A percentile compares a stretch with the other conserved stretches of the same genome.
These are phyloP conservation scores for Hypocryptadius cinnamomeus DNA, from an alignment of 2,113 vertebrate species.

Conservation along the genomic window DNA sequence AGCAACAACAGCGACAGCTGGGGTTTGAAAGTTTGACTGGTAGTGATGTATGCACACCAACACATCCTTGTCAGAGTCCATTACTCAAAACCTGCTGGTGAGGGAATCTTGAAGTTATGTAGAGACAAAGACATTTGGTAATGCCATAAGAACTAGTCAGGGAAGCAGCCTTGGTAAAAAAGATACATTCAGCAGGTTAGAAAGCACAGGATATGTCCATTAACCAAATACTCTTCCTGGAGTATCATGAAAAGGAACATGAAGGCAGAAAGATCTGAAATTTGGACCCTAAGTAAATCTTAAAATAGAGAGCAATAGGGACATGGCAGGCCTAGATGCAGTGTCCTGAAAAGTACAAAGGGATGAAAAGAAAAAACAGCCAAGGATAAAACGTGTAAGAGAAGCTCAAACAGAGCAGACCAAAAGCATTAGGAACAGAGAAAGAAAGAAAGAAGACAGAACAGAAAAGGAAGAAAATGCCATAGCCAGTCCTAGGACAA, in stretches of 20 bases:
- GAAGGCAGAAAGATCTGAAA: background rate
- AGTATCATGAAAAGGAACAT: background rate
- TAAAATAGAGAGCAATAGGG: background rate
- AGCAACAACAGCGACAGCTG: background rate
- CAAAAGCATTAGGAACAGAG: background rate
- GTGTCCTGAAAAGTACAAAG: background rate
- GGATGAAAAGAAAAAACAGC: background rate
- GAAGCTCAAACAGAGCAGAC: background rate
- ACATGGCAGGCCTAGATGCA: background rate
- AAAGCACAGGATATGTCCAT: background rate
- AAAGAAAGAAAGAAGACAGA: background rate
- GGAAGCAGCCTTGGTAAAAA: background rate
- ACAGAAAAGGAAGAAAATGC: background rate
- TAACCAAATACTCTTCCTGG: background rate
- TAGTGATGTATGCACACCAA: background rate
- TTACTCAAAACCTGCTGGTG: background rate
- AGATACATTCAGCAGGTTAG: conserved; percentile 3
- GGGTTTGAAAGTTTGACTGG: background rate
- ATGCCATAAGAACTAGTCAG: background rate
- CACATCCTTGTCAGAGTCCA: background rate
- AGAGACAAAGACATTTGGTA: background rate
- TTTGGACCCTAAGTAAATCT: background rate
- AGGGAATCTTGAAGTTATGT: background rate
- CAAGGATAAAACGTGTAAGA: background rate
- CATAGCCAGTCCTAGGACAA: background rate